Percentiles rank a stretch among this genome's conserved stretches.
Evolutionary conservation across 2,113 vertebrate genomes (phyloP).

Genomic region (Eublepharis macularius): DNA sequence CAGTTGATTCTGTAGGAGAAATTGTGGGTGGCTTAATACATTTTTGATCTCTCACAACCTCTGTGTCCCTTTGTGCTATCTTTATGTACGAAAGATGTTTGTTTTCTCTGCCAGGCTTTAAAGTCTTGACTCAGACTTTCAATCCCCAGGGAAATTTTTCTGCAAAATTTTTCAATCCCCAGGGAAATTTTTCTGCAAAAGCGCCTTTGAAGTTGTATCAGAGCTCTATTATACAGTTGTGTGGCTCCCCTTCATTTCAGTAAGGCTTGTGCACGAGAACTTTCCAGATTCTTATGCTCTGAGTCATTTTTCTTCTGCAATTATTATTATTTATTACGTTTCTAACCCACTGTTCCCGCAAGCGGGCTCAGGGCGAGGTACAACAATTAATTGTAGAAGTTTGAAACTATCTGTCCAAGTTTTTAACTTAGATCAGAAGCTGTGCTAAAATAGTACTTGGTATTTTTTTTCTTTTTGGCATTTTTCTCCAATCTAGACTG

Average conservation of each 20-base stretch:
- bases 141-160: background rate
- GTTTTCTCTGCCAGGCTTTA: background rate
- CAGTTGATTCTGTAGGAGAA: constrained; percentile 21
- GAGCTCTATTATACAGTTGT: background rate
- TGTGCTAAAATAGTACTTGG: background rate
- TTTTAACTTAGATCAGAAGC: constrained; percentile 4
- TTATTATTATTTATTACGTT: too few species aligned
- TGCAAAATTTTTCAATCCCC: background rate
- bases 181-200: background rate
- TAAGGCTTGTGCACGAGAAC: background rate
- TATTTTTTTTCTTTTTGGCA: background rate
- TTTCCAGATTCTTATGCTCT: background rate
- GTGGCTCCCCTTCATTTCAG: background rate
- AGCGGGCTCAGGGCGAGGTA: too few species aligned
- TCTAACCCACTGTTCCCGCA: too few species aligned
- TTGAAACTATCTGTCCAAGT: background rate
- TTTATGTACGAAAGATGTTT: background rate
- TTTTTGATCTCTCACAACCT: background rate
- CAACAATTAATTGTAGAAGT: background rate
- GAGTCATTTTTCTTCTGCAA: background rate
- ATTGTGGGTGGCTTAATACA: background rate
- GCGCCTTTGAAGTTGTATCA: background rate
- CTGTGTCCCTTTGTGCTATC: background rate
- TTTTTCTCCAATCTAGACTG: constrained; percentile 67
- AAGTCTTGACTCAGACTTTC: too few species aligned